Conservation (phyloP, 2,113 vertebrate species). For the Lepus timidus region DNA sequence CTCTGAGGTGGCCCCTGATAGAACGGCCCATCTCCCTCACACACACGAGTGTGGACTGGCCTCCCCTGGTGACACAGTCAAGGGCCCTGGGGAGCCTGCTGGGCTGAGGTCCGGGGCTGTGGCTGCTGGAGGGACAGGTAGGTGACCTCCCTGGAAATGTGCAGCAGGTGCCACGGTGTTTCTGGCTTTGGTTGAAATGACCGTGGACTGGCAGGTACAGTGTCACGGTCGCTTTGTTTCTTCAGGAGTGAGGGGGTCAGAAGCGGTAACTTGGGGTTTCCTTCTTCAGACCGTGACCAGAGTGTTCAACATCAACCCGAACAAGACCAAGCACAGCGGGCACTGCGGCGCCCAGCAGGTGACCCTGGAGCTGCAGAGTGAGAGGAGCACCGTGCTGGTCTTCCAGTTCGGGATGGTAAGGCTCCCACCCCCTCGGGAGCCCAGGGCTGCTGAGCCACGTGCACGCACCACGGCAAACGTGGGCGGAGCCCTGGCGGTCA, state of each 20-base stretch:
- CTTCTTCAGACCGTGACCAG: constrained; percentile 24
- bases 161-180: accelerated
- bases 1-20: no score
- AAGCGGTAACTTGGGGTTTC: not conserved
- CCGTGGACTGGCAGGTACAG: no score
- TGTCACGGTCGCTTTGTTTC: not conserved
- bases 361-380: constrained; percentile 85
- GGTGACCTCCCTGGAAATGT: no score
- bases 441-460: not conserved
- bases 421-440: not conserved
- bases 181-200: not conserved
- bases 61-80: no score
- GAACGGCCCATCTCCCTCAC: no score
- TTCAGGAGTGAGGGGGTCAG: not conserved
- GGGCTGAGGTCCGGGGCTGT: no score
- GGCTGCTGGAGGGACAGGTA: no score
- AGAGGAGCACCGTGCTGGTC: constrained; percentile 57
- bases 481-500: no score
- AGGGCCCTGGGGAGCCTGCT: no score
- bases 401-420: constrained; percentile 92
- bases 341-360: constrained; percentile 85
- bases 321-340: constrained; percentile 84
- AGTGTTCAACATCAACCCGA: constrained; percentile 90
- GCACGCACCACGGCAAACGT: no score
- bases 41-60: no score